Percentiles rank a stretch among this genome's conserved stretches.
These are phyloP conservation scores for Montipora capitata DNA, from an alignment of 92 coral and sea anemone species.

Conservation along the genomic window DNA sequence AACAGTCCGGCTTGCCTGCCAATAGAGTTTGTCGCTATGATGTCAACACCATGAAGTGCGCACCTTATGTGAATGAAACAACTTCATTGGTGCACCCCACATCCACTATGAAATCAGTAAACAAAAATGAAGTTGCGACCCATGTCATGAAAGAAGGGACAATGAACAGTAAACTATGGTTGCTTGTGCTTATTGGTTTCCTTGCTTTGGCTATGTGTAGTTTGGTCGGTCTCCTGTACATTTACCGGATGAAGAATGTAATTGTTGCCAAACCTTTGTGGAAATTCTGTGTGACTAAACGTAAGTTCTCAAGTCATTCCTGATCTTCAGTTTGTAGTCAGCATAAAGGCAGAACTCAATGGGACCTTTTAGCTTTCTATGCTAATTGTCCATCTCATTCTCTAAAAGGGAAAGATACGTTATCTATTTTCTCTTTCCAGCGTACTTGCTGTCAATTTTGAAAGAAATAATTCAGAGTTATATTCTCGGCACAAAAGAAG, in stretches of 20 bases:
- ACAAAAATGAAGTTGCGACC: background rate
- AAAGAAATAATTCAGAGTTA: no score
- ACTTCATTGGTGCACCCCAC: background rate
- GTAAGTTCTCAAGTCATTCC: background rate
- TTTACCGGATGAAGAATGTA: background rate
- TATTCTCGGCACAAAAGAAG: no score
- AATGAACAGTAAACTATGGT: background rate
- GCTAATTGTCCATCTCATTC: no score
- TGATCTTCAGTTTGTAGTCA: background rate
- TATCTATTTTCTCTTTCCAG: no score
- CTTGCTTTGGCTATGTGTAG: constrained; percentile 9
- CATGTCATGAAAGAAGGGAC: background rate
- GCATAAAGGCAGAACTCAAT: background rate
- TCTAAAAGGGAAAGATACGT: no score
- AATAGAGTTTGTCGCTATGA: constrained; percentile 48
- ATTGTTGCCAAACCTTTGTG: background rate
- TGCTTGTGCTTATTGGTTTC: background rate
- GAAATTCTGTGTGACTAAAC: background rate
- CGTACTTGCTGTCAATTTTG: no score
- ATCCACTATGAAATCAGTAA: background rate
- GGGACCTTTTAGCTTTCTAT: no score
- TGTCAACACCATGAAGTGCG: constrained; percentile 33
- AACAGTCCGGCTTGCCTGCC: constrained; percentile 21
- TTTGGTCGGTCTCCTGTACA: background rate
- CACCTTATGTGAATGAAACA: background rate